Conservation (phyloP, 2,888 invertebrate species). For the Liopterus haemorrhoidalis region DNA sequence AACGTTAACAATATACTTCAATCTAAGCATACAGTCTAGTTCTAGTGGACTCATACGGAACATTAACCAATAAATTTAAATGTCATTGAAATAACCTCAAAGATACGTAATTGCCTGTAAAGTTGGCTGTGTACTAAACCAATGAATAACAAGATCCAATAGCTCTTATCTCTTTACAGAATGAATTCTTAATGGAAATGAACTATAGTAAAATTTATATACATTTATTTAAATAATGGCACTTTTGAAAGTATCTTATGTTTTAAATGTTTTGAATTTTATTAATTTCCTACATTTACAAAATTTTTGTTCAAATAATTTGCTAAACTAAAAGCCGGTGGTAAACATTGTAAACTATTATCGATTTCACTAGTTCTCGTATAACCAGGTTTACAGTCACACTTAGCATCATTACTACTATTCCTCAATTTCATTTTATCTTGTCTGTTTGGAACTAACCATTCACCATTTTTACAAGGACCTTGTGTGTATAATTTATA, state of each 20-base stretch:
- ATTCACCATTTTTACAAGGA: conserved; percentile 67
- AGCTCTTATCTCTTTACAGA: conserved; percentile 1
- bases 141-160: too few species aligned
- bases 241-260: too few species aligned
- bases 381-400: conserved; percentile 66
- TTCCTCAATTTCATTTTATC: conserved; percentile 38
- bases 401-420: conserved; percentile 32
- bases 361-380: conserved; percentile 41
- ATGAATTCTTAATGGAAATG: not conserved
- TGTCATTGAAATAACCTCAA: too few species aligned
- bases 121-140: too few species aligned
- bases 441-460: conserved; percentile 56
- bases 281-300: conserved; percentile 6
- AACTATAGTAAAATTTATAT: conserved; percentile 4
- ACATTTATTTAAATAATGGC: too few species aligned
- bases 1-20: too few species aligned
- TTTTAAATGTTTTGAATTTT: not conserved
- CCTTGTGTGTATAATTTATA: conserved; percentile 71
- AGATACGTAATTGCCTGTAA: too few species aligned
- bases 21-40: too few species aligned
- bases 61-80: too few species aligned
- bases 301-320: conserved; percentile 56
- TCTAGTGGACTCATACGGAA: too few species aligned
- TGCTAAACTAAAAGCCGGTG: conserved; percentile 58
- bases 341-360: conserved; percentile 50